Evolutionary conservation across 1,140 invertebrate species (phyloP), one percentile per base, ranked within the genome.

Genomic region (Coboldia fuscipes): DNA sequence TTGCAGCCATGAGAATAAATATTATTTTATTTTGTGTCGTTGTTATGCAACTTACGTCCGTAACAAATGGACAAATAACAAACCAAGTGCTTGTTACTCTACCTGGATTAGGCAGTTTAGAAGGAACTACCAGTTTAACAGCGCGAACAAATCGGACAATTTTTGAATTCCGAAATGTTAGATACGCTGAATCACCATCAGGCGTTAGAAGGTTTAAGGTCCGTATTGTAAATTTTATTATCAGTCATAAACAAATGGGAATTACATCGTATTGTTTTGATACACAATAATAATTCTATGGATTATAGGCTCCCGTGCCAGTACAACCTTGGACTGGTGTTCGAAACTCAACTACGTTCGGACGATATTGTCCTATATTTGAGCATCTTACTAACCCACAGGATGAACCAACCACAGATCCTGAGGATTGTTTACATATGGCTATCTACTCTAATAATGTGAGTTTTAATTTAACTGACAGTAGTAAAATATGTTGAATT

Each of bases 261-360:
- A n/a, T n/a, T n/a, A n/a, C n/a, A n/a, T n/a, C n/a, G n/a, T n/a
- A n/a, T n/a, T n/a, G n/a, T n/a, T n/a, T n/a, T n/a, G n/a, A n/a
- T n/a, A n/a, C n/a, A n/a, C n/a, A n/a, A n/a, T 34, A 24, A 21
- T 33, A 5, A 20, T 9, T 17, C 4, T 6, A 32, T 32, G 18
- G 10, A 32, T 17, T 32, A 16, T 19, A 52, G 50, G 13, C 49
- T 17, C 41, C 51, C 13, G 42, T 48, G 19, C 44, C 51, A 0
- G 33, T 42, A 4, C 21, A 42, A 28, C 34, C 56, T 20, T 70
- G 68, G 68, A 41, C 38, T 15, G 61, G 57, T 2, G 35, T 60
- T 2, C 45, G 53, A 9, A 43, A 45, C 15, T 44, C 51, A 0
- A 37, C 48, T 21, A 43, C 39, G 5, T 39, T 42, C 4, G 46